Evolutionary conservation across 2,113 vertebrate genomes (phyloP).

Genomic region (Anarhynchus alexandrinus): DNA sequence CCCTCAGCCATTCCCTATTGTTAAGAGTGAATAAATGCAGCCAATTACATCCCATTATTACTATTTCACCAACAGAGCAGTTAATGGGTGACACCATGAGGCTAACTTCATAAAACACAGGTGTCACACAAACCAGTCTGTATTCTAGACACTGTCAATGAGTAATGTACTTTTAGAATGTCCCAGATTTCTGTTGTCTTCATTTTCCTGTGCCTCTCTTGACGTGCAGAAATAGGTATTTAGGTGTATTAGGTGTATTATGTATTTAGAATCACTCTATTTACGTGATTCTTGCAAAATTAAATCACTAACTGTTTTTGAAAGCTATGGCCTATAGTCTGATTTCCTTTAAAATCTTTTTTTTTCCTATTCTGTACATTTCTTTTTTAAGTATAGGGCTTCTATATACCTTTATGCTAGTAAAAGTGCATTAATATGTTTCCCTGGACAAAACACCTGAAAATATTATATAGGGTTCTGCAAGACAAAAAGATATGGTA

Average conservation of each 20-base stretch:
- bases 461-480: neutral
- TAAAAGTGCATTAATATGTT: neutral
- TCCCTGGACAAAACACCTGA: neutral
- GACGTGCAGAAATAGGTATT: neutral
- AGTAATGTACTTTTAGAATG: neutral
- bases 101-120: neutral
- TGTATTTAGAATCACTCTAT: no score
- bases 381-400: neutral
- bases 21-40: neutral
- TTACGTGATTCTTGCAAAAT: neutral
- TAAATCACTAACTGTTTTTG: neutral
- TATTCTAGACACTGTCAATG: neutral
- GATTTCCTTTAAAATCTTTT: neutral
- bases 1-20: neutral
- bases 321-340: neutral
- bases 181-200: neutral
- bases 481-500: neutral
- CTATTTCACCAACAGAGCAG: neutral
- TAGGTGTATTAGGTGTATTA: no score
- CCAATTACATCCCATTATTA: neutral
- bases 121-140: neutral
- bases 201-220: neutral
- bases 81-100: neutral
- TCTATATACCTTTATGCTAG: neutral
- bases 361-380: neutral